phyloP scores from a whole-genome alignment of 1,140 invertebrate genomes.

The Papilio glaucus region DNA sequence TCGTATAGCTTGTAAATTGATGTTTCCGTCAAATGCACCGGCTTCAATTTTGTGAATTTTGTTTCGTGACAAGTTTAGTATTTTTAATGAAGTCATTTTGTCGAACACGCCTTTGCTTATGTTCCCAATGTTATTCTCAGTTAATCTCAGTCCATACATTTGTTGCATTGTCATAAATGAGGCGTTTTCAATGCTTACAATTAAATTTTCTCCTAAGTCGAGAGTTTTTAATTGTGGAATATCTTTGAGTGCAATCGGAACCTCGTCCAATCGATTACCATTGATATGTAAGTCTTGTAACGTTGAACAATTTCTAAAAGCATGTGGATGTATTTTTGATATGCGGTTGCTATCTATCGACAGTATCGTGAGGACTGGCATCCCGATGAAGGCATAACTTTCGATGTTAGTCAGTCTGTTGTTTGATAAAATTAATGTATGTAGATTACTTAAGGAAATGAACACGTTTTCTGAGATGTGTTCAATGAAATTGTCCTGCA shows the following conservation, averaged over 20 bases:
- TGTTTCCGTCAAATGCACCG: slow-evolving; percentile 92
- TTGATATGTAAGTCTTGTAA: slow-evolving; percentile 95
- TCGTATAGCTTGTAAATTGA: slow-evolving; percentile 93
- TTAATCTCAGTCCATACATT: slow-evolving; percentile 92
- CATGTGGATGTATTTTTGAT: slow-evolving; percentile 89
- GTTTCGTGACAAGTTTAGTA: slow-evolving; percentile 94
- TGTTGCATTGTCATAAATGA: slow-evolving; percentile 92
- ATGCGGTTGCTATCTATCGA: slow-evolving; percentile 94
- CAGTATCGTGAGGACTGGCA: slow-evolving; percentile 90
- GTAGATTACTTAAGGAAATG: slow-evolving; percentile 90
- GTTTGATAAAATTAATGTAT: slow-evolving; percentile 93
- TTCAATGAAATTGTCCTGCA: slow-evolving; percentile 93
- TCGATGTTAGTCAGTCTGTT: slow-evolving; percentile 92
- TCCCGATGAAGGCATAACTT: slow-evolving; percentile 89
- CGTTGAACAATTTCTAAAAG: slow-evolving; percentile 92
- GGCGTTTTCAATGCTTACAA: slow-evolving; percentile 91
- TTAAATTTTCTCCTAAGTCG: slow-evolving; percentile 95
- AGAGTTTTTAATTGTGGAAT: slow-evolving; percentile 92
- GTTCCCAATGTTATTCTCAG: slow-evolving; percentile 94
- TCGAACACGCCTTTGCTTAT: slow-evolving; percentile 93
- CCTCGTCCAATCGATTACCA: slow-evolving; percentile 91
- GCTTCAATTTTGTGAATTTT: slow-evolving; percentile 93
- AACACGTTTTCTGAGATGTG: slow-evolving; percentile 93
- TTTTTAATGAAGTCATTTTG: slow-evolving; percentile 92
- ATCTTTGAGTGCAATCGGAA: slow-evolving; percentile 93